phyloP scores from a whole-genome alignment of 2,888 invertebrate species.

The Esperia sulphurella region DNA sequence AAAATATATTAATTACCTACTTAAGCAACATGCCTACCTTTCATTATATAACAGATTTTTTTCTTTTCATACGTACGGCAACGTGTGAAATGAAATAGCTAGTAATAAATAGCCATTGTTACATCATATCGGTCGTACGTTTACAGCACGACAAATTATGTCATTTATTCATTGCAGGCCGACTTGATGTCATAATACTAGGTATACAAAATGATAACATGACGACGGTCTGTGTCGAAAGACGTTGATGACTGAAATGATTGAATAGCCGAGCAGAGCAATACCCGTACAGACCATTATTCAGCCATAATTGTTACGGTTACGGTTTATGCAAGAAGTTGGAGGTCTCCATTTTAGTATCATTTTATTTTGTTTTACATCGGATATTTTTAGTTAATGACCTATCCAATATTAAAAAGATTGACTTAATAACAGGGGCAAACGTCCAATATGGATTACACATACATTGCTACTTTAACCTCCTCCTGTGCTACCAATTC shows the following conservation, averaged over 20 bases:
- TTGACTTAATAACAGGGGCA: too few relatives aligned
- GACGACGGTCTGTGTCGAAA: background rate
- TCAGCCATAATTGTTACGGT: background rate
- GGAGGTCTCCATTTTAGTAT: background rate
- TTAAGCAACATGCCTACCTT: conserved; percentile 2
- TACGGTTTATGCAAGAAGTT: background rate
- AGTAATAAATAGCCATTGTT: conserved; percentile 24
- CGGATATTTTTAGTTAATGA: too few relatives aligned
- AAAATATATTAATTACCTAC: conserved; percentile 6
- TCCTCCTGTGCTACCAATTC: too few relatives aligned
- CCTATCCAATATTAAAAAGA: too few relatives aligned
- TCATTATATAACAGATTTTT: conserved; percentile 7
- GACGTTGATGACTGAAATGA: background rate
- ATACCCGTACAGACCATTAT: background rate
- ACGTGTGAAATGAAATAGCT: conserved; percentile 14
- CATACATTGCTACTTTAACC: too few relatives aligned
- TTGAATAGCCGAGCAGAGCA: background rate
- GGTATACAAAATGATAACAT: conserved; percentile 5
- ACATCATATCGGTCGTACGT: conserved; percentile 12
- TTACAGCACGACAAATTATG: conserved; percentile 12
- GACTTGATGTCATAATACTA: conserved; percentile 15
- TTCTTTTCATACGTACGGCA: too few relatives aligned
- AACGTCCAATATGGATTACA: too few relatives aligned
- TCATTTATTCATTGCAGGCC: conserved; percentile 12
- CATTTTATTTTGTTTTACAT: too few relatives aligned